Percentiles rank a stretch among this genome's conserved stretches.
These are phyloP conservation scores for Aphodius granarius DNA, from an alignment of 2,888 invertebrate genomes.

Conservation along the genomic window DNA sequence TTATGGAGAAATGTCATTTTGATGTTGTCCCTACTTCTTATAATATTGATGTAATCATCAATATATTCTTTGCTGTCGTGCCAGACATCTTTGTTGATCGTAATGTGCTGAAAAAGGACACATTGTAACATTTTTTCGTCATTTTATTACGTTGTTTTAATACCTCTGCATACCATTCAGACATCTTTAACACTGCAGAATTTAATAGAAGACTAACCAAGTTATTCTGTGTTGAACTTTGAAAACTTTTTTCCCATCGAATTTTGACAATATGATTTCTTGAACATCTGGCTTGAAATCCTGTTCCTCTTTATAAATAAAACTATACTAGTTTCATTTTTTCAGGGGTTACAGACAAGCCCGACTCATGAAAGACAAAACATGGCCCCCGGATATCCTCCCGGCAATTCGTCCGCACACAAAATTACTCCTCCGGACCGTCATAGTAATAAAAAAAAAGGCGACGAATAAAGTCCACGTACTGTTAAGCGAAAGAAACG, in stretches of 20 bases:
- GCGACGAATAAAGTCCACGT: slow-evolving; percentile 82
- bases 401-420: slow-evolving; percentile 70
- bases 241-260: background rate
- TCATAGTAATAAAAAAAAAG: slow-evolving; percentile 79
- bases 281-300: background rate
- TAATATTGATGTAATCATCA: slow-evolving; percentile 45
- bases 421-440: slow-evolving; percentile 74
- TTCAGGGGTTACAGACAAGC: slow-evolving; percentile 33
- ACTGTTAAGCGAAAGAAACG: slow-evolving; percentile 81
- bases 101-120: slow-evolving; percentile 15
- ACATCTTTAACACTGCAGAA: background rate
- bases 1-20: slow-evolving; percentile 45
- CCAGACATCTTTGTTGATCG: slow-evolving; percentile 34
- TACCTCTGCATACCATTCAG: background rate
- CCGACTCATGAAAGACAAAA: slow-evolving; percentile 35
- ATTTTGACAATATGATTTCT: background rate
- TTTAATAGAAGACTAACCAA: no score
- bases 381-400: slow-evolving; percentile 74
- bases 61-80: slow-evolving; percentile 45
- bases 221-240: background rate
- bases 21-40: slow-evolving; percentile 42
- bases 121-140: no score
- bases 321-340: slow-evolving; percentile 15
- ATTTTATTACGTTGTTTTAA: background rate
- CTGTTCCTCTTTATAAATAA: no score